phyloP scores from a whole-genome alignment of 1,140 invertebrate species.

The Manduca sexta region DNA sequence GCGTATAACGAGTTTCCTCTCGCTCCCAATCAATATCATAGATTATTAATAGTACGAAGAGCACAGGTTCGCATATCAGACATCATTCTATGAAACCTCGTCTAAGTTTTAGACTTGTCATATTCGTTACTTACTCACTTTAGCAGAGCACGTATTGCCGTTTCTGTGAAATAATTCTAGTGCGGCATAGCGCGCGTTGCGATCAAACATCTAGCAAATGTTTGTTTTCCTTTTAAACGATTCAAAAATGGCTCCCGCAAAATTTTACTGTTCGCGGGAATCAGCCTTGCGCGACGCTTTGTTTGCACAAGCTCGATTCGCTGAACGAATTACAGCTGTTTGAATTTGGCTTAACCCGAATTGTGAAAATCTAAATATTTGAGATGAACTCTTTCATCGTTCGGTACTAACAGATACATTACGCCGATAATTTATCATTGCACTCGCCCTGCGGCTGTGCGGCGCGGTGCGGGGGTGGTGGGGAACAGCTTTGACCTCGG shows the following conservation, averaged over 20 bases:
- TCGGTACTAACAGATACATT: background rate
- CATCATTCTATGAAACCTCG: too few relatives aligned
- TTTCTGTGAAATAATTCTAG: conserved; percentile 49
- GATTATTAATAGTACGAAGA: too few relatives aligned
- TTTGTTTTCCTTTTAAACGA: conserved; percentile 63
- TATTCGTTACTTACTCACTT: too few relatives aligned
- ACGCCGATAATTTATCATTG: too few relatives aligned
- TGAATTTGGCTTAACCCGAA: conserved; percentile 27
- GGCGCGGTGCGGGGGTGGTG: too few relatives aligned
- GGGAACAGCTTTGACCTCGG: too few relatives aligned
- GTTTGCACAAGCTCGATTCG: conserved; percentile 51
- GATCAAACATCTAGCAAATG: conserved; percentile 54
- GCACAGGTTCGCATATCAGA: too few relatives aligned
- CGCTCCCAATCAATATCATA: too few relatives aligned
- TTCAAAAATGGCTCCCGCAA: conserved; percentile 60
- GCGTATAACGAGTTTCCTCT: too few relatives aligned
- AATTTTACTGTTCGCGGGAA: conserved; percentile 57
- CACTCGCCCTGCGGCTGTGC: too few relatives aligned
- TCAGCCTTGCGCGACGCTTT: conserved; percentile 40
- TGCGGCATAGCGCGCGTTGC: conserved; percentile 35
- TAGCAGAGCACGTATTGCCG: background rate
- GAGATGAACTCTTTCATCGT: conserved; percentile 9
- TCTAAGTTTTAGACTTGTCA: too few relatives aligned
- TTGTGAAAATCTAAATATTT: conserved; percentile 39
- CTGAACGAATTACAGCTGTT: conserved; percentile 54